Evolutionary conservation across 2,888 invertebrate species (phyloP), one percentile per base, ranked within the genome.

Genomic region (Hybos culiciformis): DNA sequence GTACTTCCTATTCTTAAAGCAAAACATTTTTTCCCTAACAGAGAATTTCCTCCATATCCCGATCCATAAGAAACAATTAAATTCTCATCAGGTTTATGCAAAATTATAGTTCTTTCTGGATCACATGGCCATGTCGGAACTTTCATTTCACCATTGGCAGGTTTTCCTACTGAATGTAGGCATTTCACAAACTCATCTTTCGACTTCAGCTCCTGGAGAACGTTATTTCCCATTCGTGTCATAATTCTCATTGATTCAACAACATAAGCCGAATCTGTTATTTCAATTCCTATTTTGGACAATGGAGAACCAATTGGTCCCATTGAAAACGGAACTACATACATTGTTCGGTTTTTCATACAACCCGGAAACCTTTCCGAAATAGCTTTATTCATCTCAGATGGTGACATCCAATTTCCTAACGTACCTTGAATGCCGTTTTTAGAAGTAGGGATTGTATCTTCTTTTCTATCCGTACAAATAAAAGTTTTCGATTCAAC

Each of bases 311-410:
- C 88, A 5, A 97, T 75, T 0, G 98, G 97, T 4, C 98, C 98
- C 98, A 98, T 98, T 47, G 91, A 91, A 70, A 92, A 98, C 9
- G 97, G 96, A 47, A 98, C 85, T 46, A 97, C 87, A 67, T 94
- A 98, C 96, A 98, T 96, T 1, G 93, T 96, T 44, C 96, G 83
- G 40, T 86, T 83, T 67, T 73, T 73, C 90, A 90, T 88, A 58
- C 85, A 81, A 14, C 86, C 86, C 0, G 88, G 88, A 63, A 96
- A 94, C 37, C 96, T 72, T 21, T 86, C 81, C 9, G 74, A 64
- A 3, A 94, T 76, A 1, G 87, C 88, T 42, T 71, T 71, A 47
- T 87, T 78, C 71, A 93, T 80, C 48, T 90, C 83, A 12, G 69
- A 67, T 0, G 87, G 83, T 0, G 86, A 76, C 58, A 96, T 88